Evolutionary conservation across 2,888 invertebrate genomes (phyloP).

Genomic region (Hoplodrina ambigua): DNA sequence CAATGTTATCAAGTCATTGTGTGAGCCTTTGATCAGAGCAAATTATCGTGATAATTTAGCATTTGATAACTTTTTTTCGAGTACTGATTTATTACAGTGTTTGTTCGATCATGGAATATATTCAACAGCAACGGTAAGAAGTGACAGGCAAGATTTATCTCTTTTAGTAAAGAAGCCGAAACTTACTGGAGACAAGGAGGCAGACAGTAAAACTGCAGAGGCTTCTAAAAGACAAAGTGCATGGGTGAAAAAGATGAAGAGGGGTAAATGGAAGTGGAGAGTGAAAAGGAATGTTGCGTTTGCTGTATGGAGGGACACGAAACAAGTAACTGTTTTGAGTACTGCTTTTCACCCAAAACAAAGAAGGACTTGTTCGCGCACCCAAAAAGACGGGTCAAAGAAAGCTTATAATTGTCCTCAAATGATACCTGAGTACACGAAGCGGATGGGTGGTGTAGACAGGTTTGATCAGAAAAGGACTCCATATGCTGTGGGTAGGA

Average conservation of each 20-base stretch:
- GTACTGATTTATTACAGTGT: slow-evolving; percentile 6
- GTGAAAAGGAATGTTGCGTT: too few species aligned
- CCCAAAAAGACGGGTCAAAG: slow-evolving; percentile 58
- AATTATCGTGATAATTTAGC: slow-evolving; percentile 23
- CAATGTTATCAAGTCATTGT: slow-evolving; percentile 39
- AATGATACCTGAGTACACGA: slow-evolving; percentile 44
- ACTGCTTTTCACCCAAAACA: slow-evolving; percentile 45
- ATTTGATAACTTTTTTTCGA: slow-evolving; percentile 33
- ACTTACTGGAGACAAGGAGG: background rate
- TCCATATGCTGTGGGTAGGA: slow-evolving; percentile 22
- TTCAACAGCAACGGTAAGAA: slow-evolving; percentile 29
- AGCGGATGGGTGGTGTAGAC: slow-evolving; percentile 16
- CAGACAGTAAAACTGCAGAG: too few species aligned
- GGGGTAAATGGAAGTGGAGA: too few species aligned
- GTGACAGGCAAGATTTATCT: slow-evolving; percentile 36
- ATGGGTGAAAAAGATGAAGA: too few species aligned
- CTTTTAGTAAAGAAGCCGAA: slow-evolving; percentile 42
- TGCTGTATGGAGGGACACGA: background rate
- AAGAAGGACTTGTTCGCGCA: slow-evolving; percentile 43
- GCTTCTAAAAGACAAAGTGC: too few species aligned
- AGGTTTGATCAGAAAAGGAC: slow-evolving; percentile 51
- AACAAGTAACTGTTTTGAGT: slow-evolving; percentile 9
- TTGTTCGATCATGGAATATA: slow-evolving; percentile 20
- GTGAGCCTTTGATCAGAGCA: slow-evolving; percentile 31
- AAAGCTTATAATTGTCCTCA: slow-evolving; percentile 45